A percentile compares a stretch with the other conserved stretches of the same genome.
Evolutionary conservation across 2,113 vertebrate genomes (phyloP).

Genomic region (Mus musculus): DNA sequence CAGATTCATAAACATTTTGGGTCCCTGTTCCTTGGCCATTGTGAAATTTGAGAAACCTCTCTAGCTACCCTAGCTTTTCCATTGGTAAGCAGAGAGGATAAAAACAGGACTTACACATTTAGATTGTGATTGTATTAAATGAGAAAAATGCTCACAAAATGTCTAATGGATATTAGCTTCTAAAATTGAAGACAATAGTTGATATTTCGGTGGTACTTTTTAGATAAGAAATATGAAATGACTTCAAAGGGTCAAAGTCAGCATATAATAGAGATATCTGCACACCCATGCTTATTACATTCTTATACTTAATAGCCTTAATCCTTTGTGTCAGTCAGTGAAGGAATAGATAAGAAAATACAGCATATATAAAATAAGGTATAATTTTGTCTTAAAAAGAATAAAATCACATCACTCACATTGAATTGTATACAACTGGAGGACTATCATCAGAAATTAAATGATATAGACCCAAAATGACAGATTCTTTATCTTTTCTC

Average conservation of each 20-base stretch:
- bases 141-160: background rate
- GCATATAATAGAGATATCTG: too few relatives aligned
- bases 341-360: background rate
- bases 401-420: background rate
- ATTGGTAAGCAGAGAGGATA: background rate
- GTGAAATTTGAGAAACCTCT: background rate
- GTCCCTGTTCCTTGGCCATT: background rate
- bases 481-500: background rate
- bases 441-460: background rate
- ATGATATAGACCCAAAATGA: background rate
- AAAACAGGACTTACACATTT: background rate
- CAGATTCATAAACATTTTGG: background rate
- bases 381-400: background rate
- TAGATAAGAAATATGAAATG: background rate
- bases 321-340: background rate
- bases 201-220: background rate
- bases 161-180: background rate
- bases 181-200: background rate
- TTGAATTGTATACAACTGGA: background rate
- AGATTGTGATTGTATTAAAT: conserved; percentile 4
- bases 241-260: background rate
- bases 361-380: background rate
- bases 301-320: too few relatives aligned
- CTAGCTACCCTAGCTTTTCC: background rate
- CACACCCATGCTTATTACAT: background rate